These are phyloP conservation scores for Electrophaes corylata DNA, from an alignment of 2,888 invertebrate species.

Conservation along the genomic window DNA sequence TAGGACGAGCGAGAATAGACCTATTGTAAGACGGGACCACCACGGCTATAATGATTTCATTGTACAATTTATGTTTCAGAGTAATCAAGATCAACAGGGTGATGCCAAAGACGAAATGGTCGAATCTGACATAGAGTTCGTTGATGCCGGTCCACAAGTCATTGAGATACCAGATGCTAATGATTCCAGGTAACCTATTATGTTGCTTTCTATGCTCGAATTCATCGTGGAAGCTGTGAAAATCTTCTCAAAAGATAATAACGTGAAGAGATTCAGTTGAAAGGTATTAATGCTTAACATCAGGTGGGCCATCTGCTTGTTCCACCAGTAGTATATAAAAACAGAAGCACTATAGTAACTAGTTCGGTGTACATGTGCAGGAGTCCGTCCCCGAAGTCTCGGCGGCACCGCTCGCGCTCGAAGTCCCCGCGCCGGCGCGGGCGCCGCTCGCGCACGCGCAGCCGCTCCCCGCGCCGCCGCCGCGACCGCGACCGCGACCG, in stretches of 20 bases:
- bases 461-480: constrained; percentile 69
- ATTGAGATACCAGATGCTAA: constrained; percentile 85
- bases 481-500: constrained; percentile 46
- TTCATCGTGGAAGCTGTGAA: too few species aligned
- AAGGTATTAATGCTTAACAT: too few species aligned
- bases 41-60: too few species aligned
- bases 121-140: constrained; percentile 88
- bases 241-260: too few species aligned
- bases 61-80: constrained; percentile 47
- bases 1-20: too few species aligned
- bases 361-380: constrained; percentile 38
- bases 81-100: constrained; percentile 60
- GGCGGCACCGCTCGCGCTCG: constrained; percentile 86
- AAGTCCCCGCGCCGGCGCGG: constrained; percentile 67
- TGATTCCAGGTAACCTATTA: constrained; percentile 69
- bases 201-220: too few species aligned
- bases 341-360: too few species aligned
- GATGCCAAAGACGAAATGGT: constrained; percentile 74
- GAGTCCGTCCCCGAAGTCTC: constrained; percentile 74
- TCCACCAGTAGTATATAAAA: too few species aligned
- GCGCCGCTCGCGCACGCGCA: constrained; percentile 41
- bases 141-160: constrained; percentile 86
- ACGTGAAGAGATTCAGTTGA: too few species aligned
- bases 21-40: too few species aligned
- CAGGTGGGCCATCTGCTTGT: too few species aligned